Base-by-base conservation (phyloP, 2,888 invertebrate species). In the Sphaeridia pumilis region DNA sequence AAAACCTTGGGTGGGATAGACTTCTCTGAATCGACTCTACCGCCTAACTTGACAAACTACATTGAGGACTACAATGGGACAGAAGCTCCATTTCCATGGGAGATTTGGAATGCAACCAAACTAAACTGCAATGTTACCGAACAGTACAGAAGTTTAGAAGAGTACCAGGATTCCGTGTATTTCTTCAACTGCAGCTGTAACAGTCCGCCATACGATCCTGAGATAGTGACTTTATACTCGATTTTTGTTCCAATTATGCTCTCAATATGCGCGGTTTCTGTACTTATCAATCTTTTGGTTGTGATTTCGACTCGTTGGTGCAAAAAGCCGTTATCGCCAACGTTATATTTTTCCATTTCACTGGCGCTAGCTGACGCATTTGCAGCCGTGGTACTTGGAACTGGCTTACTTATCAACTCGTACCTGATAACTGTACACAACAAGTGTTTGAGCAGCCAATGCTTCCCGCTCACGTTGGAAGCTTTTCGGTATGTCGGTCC, bases 311-410 rank as follows among this genome's bases (percentile, higher is more conserved):
- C 74, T 1, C 69, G 72, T 43, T 79, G 78, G 77, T 74, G 78
- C 34, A 69, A 75, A 38, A 70, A 74, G 46, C 75, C 77, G 0
- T 67, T 79, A 60, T 74, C 77, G 1, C 76, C 78, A 5, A 78
- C 78, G 2, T 67, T 78, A n/a, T 73, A 75, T 61, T 75, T 79
- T 51, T 77, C 76, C 58, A 67, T 79, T 20, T 78, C 78, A 59
- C 67, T 80, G 44, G 77, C 78, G 3, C 74, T 74, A 1, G 78
- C 79, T 0, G 78, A 79, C 66, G 75, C 76, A 0, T 73, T 74
- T 58, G 75, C 78, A 7, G 76, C 78, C 2, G 66, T 73, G 24
- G 68, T 76, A 38, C 67, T 78, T 36, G 78, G 76, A 1, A 59
- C 73, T 1, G 75, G 76, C 4, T 67, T 79, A 12, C 67, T 77